Percentiles rank a stretch among this genome's conserved stretches.
Conservation (phyloP, 2,888 invertebrate species). For the Dexiosoma caninum region DNA sequence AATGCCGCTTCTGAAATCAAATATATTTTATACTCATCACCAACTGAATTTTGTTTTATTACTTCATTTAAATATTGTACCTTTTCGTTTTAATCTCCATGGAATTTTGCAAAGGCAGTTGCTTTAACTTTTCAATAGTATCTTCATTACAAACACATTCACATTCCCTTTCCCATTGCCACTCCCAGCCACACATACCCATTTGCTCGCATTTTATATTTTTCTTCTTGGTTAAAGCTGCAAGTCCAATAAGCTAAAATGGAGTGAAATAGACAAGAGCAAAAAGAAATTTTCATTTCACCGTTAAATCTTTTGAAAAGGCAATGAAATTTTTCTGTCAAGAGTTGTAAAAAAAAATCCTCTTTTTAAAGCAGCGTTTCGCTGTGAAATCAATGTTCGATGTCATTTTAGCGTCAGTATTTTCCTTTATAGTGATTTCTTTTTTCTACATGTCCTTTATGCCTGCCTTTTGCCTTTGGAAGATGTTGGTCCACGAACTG, state of each 20-base stretch:
- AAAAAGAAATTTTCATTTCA: background rate
- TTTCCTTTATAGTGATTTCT: slow-evolving; percentile 22
- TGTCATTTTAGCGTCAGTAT: slow-evolving; percentile 19
- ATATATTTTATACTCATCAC: no score
- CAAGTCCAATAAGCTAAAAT: slow-evolving; percentile 34
- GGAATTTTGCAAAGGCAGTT: no score
- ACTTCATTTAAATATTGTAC: background rate
- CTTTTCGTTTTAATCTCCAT: no score
- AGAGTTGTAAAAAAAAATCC: slow-evolving; percentile 10
- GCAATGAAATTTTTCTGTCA: slow-evolving; percentile 23
- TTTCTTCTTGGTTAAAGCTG: background rate
- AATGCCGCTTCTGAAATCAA: no score
- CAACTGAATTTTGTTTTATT: background rate
- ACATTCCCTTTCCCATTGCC: no score
- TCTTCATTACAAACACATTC: no score
- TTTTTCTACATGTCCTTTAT: background rate
- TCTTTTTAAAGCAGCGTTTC: slow-evolving; percentile 4
- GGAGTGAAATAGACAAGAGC: background rate
- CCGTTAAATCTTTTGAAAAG: slow-evolving; percentile 22
- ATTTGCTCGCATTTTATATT: no score
- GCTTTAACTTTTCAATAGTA: no score
- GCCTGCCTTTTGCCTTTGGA: background rate
- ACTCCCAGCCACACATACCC: no score
- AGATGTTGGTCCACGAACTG: slow-evolving; percentile 3
- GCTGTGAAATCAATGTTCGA: slow-evolving; percentile 20